These are phyloP conservation scores for Dreissena polymorpha DNA, from an alignment of 1,140 invertebrate species.

Conservation along the genomic window DNA sequence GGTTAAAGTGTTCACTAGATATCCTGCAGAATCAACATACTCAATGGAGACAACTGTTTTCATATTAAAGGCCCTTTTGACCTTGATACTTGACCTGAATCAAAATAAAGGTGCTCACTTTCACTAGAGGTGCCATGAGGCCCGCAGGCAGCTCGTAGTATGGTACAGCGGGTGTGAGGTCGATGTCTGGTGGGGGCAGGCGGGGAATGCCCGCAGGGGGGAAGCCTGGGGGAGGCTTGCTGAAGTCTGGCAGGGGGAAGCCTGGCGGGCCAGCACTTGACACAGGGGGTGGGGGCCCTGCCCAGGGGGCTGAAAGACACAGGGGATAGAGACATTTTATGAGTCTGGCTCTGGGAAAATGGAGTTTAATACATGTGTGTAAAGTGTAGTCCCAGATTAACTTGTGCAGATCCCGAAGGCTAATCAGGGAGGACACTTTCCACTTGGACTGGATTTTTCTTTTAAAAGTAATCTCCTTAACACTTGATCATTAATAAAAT, in stretches of 20 bases:
- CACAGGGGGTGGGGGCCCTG: slow-evolving; percentile 35
- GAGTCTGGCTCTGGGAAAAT: too few relatives aligned
- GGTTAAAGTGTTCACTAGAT: background rate
- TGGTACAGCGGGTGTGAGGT: slow-evolving; percentile 90
- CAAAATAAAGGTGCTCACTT: slow-evolving; percentile 85
- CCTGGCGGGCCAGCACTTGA: slow-evolving; percentile 29
- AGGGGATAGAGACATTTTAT: too few relatives aligned
- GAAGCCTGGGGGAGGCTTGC: slow-evolving; percentile 80
- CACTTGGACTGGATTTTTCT: too few relatives aligned
- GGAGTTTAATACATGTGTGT: too few relatives aligned
- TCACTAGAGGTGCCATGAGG: slow-evolving; percentile 95
- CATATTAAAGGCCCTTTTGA: too few relatives aligned
- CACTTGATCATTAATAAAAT: too few relatives aligned
- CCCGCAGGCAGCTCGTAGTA: slow-evolving; percentile 98
- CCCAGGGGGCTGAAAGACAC: slow-evolving; percentile 44
- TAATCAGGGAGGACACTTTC: too few relatives aligned
- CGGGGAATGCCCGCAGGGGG: slow-evolving; percentile 79
- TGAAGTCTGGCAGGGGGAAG: slow-evolving; percentile 79
- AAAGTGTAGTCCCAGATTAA: too few relatives aligned
- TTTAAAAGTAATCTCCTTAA: too few relatives aligned
- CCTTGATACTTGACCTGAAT: too few relatives aligned
- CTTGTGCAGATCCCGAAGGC: too few relatives aligned
- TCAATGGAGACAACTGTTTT: too few relatives aligned
- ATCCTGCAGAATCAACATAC: background rate
- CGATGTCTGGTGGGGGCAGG: slow-evolving; percentile 70